Percentiles rank a stretch among this genome's conserved stretches.
These are phyloP conservation scores for Napeogenes inachia DNA, from an alignment of 2,888 invertebrate species.

Conservation along the genomic window DNA sequence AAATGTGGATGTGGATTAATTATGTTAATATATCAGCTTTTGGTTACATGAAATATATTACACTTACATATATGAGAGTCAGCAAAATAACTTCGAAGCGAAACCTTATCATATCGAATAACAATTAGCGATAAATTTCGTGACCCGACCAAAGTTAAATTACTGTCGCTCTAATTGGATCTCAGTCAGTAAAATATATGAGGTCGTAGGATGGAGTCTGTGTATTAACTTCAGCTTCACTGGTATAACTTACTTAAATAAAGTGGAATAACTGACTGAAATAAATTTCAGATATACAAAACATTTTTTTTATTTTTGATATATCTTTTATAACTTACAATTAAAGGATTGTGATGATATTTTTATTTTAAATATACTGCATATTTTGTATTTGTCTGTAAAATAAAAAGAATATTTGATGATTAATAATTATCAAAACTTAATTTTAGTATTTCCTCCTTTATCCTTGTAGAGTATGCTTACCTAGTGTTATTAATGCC, in stretches of 20 bases:
- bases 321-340: too few relatives aligned
- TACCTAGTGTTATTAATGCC: conserved; percentile 26
- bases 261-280: neutral
- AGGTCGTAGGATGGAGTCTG: conserved; percentile 9
- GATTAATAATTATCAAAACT: neutral
- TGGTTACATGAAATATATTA: neutral
- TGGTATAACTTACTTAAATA: neutral
- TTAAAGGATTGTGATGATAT: too few relatives aligned
- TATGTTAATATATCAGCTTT: too few relatives aligned
- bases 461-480: conserved; percentile 15
- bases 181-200: conserved; percentile 21
- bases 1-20: too few relatives aligned
- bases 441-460: neutral
- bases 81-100: conserved; percentile 4
- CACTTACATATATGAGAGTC: conserved; percentile 1
- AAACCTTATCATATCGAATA: conserved; percentile 18
- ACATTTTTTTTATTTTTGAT: too few relatives aligned
- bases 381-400: neutral
- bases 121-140: conserved; percentile 23
- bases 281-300: neutral
- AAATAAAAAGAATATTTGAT: neutral
- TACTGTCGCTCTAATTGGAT: conserved; percentile 28
- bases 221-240: conserved; percentile 2
- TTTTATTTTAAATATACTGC: neutral
- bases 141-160: conserved; percentile 20